These are phyloP conservation scores for Hipposideros armiger DNA, from an alignment of 2,113 vertebrate genomes.

Conservation along the genomic window DNA sequence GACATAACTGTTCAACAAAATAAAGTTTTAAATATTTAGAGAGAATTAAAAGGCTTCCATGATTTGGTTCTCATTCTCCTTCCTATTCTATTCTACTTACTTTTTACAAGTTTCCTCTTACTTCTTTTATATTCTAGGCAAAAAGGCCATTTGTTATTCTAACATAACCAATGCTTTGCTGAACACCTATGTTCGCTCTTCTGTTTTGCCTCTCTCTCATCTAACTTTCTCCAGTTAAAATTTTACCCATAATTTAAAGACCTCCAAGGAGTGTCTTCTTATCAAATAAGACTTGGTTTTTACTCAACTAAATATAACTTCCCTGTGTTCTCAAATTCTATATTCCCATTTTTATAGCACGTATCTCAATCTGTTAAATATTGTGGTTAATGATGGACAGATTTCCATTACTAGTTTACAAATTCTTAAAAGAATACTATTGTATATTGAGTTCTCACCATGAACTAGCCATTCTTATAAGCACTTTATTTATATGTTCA, in stretches of 20 bases:
- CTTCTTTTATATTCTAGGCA: neutral
- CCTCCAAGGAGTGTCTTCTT: neutral
- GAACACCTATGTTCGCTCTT: neutral
- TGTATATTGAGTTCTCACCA: neutral
- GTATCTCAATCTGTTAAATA: neutral
- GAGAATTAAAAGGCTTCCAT: neutral
- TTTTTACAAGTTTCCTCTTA: neutral
- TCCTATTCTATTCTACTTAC: neutral
- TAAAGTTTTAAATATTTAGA: neutral
- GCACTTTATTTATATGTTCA: neutral
- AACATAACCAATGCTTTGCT: neutral
- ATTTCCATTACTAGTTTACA: neutral
- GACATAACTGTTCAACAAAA: neutral
- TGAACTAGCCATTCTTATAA: neutral
- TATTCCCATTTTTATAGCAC: neutral
- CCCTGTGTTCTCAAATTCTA: neutral
- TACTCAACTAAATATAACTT: neutral
- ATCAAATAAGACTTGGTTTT: neutral
- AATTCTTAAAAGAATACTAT: neutral
- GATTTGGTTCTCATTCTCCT: neutral
- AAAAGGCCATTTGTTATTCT: neutral
- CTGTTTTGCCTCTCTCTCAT: neutral
- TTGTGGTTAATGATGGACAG: neutral
- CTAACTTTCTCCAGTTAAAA: neutral
- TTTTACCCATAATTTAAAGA: neutral